Evolutionary conservation across 1,140 invertebrate species (phyloP), one percentile per base, ranked within the genome.

Genomic region (Drosophila paulistorum): DNA sequence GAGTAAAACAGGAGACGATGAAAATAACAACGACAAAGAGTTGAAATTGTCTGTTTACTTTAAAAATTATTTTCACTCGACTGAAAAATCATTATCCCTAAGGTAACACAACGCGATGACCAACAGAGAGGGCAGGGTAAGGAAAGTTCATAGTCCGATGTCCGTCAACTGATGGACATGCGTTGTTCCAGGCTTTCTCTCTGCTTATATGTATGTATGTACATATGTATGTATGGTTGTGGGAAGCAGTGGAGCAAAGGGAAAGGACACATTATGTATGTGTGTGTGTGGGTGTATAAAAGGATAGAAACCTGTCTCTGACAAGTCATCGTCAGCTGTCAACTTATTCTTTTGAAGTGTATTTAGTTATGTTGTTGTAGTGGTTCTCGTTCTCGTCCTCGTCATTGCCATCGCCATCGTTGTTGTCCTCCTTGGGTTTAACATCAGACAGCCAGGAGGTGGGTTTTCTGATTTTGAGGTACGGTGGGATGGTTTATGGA

Each of bases 271-370:
- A 82, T 78, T 80, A 81, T 84, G 68, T 51, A 7, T 72, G 61
- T 37, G 62, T 64, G 71, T 83, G 71, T 80, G 74, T 26, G 23
- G 3, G 23, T 26, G 0, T 26, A 26, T 26, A 26, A 90, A 90
- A 91, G 83, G 89, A 90, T 90, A 78, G 83, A 90, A 75, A 91
- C 89, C 89, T 90, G 87, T 90, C 87, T 75, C 83, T 90, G 87
- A 91, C 87, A 90, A 90, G 87, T 90, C 87, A 90, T 90, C 87
- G 87, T 90, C 87, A 90, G 87, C 89, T 90, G 87, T 90, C 87
- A 90, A 90, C 87, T 90, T 90, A 90, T 90, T 90, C 87, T 91
- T 90, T 90, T 90, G 87, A 90, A 90, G 87, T 90, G 87, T 91
- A 84, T 90, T 90, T 90, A 84, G 89, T 87, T 86, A 74, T 87